Base-by-base conservation (phyloP, 2,888 invertebrate genomes). In the Priocnemis perturbator region DNA sequence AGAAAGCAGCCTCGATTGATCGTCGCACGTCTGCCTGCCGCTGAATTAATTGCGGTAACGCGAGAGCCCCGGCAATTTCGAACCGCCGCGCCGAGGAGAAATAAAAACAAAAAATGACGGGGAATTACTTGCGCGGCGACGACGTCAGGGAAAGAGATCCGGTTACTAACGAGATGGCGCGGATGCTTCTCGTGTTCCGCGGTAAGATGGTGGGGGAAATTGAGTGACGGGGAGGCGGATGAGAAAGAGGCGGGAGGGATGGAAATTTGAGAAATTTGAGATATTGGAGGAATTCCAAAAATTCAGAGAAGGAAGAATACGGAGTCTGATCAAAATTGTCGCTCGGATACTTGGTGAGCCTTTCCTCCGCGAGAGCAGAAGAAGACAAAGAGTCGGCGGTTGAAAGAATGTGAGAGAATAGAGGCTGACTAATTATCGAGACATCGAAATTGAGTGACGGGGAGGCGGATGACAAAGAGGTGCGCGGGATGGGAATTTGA, bases 131-230 rank as follows among this genome's bases (percentile, higher is more conserved):
- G 78, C 70, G 76, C 63, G 64, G 26, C 26, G 26, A 26, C 69
- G 67, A 74, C 69, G 69, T 64, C 67, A 67, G 69, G 71, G 23
- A 67, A 69, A 73, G 73, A 76, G 75, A 81, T 81, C 79, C 71
- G 65, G 78, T 81, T 81, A 76, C 81, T 81, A 82, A 82, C 79
- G 81, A 81, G 81, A 79, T 75, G 72, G 71, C 69, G 69, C 59
- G 56, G 61, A 50, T 50, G 71, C 56, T 68, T 73, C 69, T 76
- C 74, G 73, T 70, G 70, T 77, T 77, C 72, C 67, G 67, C 4
- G 37, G 37, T 9, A 71, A 65, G 69, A 81, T 76, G 75, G 67
- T 70, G 71, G 73, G 69, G 73, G 69, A 77, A 79, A 77, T 81
- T 75, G 73, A 71, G 76, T 47, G 73, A 47, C 37, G 52, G 37